These are phyloP conservation scores for Ornithorhynchus anatinus DNA, from an alignment of 2,113 vertebrate species.

Conservation along the genomic window DNA sequence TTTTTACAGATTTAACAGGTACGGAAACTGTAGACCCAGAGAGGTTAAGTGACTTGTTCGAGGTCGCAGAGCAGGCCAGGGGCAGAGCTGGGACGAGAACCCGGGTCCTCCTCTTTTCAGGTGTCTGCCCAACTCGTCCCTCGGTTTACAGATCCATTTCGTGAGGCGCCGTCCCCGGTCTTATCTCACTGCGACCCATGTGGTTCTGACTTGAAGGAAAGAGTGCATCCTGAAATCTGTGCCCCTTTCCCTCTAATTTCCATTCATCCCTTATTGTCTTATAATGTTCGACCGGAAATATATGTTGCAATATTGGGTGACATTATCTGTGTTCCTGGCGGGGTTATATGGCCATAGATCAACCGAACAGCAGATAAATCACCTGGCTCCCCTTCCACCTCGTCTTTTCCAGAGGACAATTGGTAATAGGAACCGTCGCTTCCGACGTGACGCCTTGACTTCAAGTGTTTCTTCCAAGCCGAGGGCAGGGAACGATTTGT, in stretches of 20 bases:
- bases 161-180: constrained; percentile 74
- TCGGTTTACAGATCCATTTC: constrained; percentile 75
- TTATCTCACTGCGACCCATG: constrained; percentile 76
- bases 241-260: constrained; percentile 78
- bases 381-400: constrained; percentile 60
- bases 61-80: no score
- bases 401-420: constrained; percentile 57
- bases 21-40: no score
- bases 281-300: constrained; percentile 78
- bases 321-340: constrained; percentile 84
- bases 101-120: no score
- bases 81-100: no score
- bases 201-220: constrained; percentile 83
- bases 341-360: constrained; percentile 81
- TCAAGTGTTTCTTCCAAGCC: constrained; percentile 73
- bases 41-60: no score
- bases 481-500: constrained; percentile 61
- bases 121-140: constrained; percentile 64
- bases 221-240: constrained; percentile 77
- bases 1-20: no score
- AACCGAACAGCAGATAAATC: constrained; percentile 78
- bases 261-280: constrained; percentile 83
- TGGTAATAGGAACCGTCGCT: constrained; percentile 77
- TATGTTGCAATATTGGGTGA: constrained; percentile 81
- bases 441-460: constrained; percentile 76